Percentiles rank a stretch among this genome's conserved stretches.
Conservation (phyloP, 2,797 vertebrate genomes). For the Characodon lateralis region DNA sequence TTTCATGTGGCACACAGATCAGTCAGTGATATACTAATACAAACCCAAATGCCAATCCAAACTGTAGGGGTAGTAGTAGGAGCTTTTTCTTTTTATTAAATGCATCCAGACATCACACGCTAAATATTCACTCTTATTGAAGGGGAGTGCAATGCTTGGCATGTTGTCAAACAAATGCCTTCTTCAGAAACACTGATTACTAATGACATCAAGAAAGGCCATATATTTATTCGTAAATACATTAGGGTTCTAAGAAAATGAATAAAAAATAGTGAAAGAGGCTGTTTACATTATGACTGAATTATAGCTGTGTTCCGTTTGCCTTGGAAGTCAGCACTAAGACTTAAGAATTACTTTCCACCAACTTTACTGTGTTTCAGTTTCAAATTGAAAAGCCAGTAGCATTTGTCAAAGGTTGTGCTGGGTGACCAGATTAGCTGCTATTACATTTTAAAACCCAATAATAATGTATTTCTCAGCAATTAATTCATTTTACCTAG, state of each 20-base stretch:
- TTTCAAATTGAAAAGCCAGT: too few relatives aligned
- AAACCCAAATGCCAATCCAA: slow-evolving; percentile 16
- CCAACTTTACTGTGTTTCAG: too few relatives aligned
- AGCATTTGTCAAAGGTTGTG: too few relatives aligned
- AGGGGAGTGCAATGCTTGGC: slow-evolving; percentile 22
- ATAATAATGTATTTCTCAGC: too few relatives aligned
- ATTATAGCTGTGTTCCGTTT: slow-evolving; percentile 5
- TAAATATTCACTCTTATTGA: slow-evolving; percentile 27
- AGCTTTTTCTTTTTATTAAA: slow-evolving; percentile 5
- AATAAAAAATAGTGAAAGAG: slow-evolving; percentile 29
- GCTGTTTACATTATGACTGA: slow-evolving; percentile 50
- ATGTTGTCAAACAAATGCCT: slow-evolving; percentile 16
- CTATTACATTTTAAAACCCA: too few relatives aligned
- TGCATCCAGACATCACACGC: slow-evolving; percentile 1
- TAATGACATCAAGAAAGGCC: slow-evolving; percentile 15
- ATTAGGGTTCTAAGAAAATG: slow-evolving; percentile 31
- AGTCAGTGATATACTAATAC: not conserved
- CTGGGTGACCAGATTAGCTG: too few relatives aligned
- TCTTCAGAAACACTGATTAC: slow-evolving; percentile 18
- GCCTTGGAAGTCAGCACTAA: not conserved
- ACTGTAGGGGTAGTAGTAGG: slow-evolving; percentile 1
- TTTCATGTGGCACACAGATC: slow-evolving; percentile 32
- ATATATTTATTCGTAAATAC: not conserved
- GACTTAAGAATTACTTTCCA: not conserved
- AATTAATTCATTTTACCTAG: too few relatives aligned